Percentiles rank a stretch among this genome's conserved stretches.
These are phyloP conservation scores for Ooceraea biroi DNA, from an alignment of 1,140 invertebrate species.

Conservation along the genomic window DNA sequence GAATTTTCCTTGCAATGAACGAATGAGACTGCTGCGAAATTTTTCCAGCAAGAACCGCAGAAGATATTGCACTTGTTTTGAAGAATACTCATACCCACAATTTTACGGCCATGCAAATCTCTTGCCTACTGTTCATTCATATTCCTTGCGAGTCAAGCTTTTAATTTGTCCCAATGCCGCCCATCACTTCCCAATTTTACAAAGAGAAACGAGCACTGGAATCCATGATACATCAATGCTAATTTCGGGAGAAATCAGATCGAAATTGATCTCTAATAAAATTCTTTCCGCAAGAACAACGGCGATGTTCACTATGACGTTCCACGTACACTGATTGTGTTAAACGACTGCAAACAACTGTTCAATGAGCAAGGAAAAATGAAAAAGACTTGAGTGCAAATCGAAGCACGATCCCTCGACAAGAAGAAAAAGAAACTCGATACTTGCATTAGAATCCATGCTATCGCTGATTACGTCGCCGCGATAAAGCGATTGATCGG, in stretches of 20 bases:
- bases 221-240: slow-evolving; percentile 10
- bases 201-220: slow-evolving; percentile 28
- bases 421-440: slow-evolving; percentile 53
- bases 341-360: slow-evolving; percentile 20
- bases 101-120: background rate
- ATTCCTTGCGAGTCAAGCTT: background rate
- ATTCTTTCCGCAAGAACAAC: slow-evolving; percentile 15
- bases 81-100: slow-evolving; percentile 12
- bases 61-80: slow-evolving; percentile 26
- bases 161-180: background rate
- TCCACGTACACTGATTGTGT: background rate
- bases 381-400: slow-evolving; percentile 33
- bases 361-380: slow-evolving; percentile 71
- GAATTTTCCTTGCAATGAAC: slow-evolving; percentile 67
- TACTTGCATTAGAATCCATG: slow-evolving; percentile 67
- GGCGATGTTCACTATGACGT: slow-evolving; percentile 20
- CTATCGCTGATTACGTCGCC: slow-evolving; percentile 53
- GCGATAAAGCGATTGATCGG: slow-evolving; percentile 68
- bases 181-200: slow-evolving; percentile 1
- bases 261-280: slow-evolving; percentile 1
- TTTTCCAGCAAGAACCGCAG: background rate
- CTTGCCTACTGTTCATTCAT: slow-evolving; percentile 34
- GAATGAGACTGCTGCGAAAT: slow-evolving; percentile 47
- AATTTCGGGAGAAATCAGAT: slow-evolving; percentile 1
- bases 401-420: slow-evolving; percentile 1